A percentile compares a stretch with the other conserved stretches of the same genome.
These are phyloP conservation scores for Oasisia sp. DNA, from an alignment of 2,888 invertebrate genomes.

Conservation along the genomic window DNA sequence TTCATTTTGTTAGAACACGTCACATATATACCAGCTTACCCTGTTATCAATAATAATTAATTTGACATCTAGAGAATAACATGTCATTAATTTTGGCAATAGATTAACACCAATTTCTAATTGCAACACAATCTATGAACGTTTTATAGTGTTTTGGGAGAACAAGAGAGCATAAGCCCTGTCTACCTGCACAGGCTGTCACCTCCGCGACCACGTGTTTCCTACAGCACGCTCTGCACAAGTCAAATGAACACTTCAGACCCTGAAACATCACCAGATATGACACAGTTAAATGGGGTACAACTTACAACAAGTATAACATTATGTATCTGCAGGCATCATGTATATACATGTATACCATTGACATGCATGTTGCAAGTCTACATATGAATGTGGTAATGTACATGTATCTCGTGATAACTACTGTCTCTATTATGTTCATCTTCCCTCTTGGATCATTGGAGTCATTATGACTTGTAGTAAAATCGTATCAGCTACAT, in stretches of 20 bases:
- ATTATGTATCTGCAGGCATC: neutral
- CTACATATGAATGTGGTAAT: neutral
- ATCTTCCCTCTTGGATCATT: no score
- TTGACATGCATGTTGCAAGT: neutral
- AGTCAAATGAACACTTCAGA: constrained; percentile 37
- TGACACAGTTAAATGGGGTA: neutral
- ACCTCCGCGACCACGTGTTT: neutral
- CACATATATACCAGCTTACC: no score
- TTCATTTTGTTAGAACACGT: no score
- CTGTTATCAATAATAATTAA: neutral
- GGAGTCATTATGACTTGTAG: no score
- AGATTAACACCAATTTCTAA: neutral
- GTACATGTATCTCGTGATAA: neutral
- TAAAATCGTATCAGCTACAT: no score
- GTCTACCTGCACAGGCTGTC: neutral
- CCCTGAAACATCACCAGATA: constrained; percentile 34
- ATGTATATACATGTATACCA: neutral
- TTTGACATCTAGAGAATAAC: no score
- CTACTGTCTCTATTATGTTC: no score
- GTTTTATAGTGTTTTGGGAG: neutral
- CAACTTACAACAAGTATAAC: neutral
- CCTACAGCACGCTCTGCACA: constrained; percentile 39
- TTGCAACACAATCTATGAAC: neutral
- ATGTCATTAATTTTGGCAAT: neutral
- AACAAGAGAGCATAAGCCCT: neutral